Percentiles rank a stretch among this genome's conserved stretches.
Evolutionary conservation across 2,888 invertebrate species (phyloP).

Genomic region (Caenorhabditis parvicauda): DNA sequence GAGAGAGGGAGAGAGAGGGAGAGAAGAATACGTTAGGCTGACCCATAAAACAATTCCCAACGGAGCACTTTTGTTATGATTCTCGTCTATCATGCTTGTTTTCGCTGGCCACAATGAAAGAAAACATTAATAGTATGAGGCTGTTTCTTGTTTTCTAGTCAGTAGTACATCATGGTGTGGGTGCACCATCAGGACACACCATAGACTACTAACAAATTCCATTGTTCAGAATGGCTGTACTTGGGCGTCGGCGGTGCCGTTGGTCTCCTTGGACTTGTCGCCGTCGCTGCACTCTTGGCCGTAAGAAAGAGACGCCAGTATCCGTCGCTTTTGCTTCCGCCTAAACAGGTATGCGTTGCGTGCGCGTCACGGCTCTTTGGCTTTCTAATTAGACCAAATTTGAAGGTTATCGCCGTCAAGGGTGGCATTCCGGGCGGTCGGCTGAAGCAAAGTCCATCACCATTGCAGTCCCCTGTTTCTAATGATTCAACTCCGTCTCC

Average conservation of each 20-base stretch:
- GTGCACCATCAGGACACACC: too few relatives aligned
- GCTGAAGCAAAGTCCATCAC: constrained; percentile 51
- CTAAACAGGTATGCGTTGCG: constrained; percentile 38
- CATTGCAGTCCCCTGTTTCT: constrained; percentile 50
- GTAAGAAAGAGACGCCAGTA: constrained; percentile 42
- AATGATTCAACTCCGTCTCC: constrained; percentile 45
- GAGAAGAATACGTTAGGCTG: too few relatives aligned
- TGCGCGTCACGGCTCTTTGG: too few relatives aligned
- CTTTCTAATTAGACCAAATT: constrained; percentile 3
- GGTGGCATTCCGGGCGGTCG: constrained; percentile 46
- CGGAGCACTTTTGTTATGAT: too few relatives aligned
- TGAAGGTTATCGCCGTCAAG: constrained; percentile 44
- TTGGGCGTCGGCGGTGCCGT: constrained; percentile 41
- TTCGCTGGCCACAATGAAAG: too few relatives aligned
- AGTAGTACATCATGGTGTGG: too few relatives aligned
- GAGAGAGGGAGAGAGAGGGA: too few relatives aligned
- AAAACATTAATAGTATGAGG: too few relatives aligned
- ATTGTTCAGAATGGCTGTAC: constrained; percentile 50
- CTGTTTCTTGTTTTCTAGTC: too few relatives aligned
- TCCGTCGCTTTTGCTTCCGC: constrained; percentile 38
- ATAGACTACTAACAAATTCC: too few relatives aligned
- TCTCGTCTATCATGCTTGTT: too few relatives aligned
- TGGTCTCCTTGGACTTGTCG: constrained; percentile 48
- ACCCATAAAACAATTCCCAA: too few relatives aligned
- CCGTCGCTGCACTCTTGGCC: constrained; percentile 44